Base-by-base conservation (phyloP, 2,797 vertebrate species). In the Schizothorax lantsangensis region DNA sequence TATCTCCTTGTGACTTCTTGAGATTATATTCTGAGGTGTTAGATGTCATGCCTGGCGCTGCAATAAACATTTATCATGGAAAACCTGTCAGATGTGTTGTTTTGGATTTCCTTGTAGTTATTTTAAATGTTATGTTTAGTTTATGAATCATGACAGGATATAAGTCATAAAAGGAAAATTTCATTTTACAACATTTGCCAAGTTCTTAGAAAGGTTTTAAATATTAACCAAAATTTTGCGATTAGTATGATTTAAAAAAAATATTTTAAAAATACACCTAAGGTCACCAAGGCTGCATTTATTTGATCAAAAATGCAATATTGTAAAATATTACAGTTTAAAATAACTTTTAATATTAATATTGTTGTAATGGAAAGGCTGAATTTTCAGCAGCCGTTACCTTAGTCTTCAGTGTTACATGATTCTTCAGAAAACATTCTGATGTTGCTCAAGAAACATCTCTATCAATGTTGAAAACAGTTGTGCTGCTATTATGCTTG, bases 21-120 rank as follows among this genome's bases (percentile, higher is more conserved):
- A 52, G 23, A 38, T 64, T 73, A 9, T 33, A 38, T 23, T 80
- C 21, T n/a, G 21, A 62, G 19, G 66, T n/a, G n/a, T n/a, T 80
- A 2, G 68, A 45, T 80, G 33, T 84, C 45, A n/a, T 64, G 38
- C 30, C 75, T 57, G 17, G 66, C 36, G 9, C n/a, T 85, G 47
- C 52, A 52, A 45, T 85, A n/a, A 85, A 69, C 36, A 43, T 3
- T 59, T 79, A 77, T 84, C 23, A 19, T 81, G 52, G 45, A 11
- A 86, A 86, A 79, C 38, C 17, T 19, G 26, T 59, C 38, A 17
- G 71, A 33, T 57, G n/a, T 26, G 47, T 15, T 21, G 5, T 45
- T 45, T 45, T 80, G 40, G 6, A 30, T 64, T 64, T 64, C n/a
- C 5, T n/a, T 72, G 14, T 33, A 43, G 40, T 69, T 77, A 19